Conservation (phyloP, 1,140 invertebrate genomes). For the Drosophila repletoides region DNA sequence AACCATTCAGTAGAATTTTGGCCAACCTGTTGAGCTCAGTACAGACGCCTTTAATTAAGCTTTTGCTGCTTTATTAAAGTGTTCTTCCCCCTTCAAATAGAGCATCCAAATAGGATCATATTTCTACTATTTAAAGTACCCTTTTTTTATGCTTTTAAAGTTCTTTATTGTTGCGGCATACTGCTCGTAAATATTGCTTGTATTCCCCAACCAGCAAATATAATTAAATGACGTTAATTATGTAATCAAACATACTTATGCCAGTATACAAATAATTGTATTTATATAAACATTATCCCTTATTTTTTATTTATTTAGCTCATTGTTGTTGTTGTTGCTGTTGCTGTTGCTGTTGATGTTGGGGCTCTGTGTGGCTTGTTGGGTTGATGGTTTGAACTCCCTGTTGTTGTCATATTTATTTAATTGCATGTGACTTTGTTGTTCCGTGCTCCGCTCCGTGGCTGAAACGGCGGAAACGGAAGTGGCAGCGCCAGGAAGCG, state of each 20-base stretch:
- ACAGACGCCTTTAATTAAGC: too few relatives aligned
- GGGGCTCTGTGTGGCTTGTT: background rate
- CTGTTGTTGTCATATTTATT: constrained; percentile 70
- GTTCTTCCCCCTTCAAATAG: too few relatives aligned
- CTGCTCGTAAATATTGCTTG: too few relatives aligned
- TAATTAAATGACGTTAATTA: constrained; percentile 62
- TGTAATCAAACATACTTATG: constrained; percentile 54
- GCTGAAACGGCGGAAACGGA: constrained; percentile 71
- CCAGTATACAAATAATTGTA: background rate
- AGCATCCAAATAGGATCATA: too few relatives aligned
- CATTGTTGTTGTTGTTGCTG: constrained; percentile 20
- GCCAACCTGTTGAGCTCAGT: too few relatives aligned
- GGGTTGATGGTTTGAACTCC: background rate
- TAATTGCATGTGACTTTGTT: constrained; percentile 70
- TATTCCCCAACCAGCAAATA: background rate
- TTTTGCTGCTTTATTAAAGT: too few relatives aligned
- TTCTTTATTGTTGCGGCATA: too few relatives aligned
- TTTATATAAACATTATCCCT: constrained; percentile 17
- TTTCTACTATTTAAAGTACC: too few relatives aligned
- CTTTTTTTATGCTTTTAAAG: too few relatives aligned
- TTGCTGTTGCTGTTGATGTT: constrained; percentile 19
- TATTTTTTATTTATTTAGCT: constrained; percentile 42
- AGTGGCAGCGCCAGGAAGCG: constrained; percentile 78
- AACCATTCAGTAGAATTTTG: too few relatives aligned
- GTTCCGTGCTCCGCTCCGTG: constrained; percentile 28